Evolutionary conservation across 2,113 vertebrate species (phyloP), one percentile per base, ranked within the genome.

Genomic region (Ptilonorhynchus violaceus): DNA sequence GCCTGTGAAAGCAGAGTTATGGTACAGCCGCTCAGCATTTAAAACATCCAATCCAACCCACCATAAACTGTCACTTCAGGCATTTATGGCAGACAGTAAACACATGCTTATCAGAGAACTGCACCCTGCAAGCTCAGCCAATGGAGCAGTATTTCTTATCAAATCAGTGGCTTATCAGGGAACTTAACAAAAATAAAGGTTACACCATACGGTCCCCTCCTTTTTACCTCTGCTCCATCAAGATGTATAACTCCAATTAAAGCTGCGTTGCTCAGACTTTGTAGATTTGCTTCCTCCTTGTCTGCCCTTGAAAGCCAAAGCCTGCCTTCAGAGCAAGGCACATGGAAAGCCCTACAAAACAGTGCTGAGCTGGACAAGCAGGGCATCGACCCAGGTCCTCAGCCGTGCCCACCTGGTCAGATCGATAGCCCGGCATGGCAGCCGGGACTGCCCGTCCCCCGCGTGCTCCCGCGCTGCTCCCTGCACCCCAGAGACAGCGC

Each of bases 21-120:
- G 77, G 47, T 75, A 44, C 39, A 96, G 62, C 93, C 82, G 94
- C 79, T 94, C 95, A 85, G 89, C 73, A 68, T 88, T 84, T 86
- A 58, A 89, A 89, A 56, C 55, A 91, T 35, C 96, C 98, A 98
- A 98, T 98, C 98, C 98, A 60, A 97, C 98, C 98, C 78, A 50
- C 90, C 88, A 97, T 96, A 97, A 98, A 98, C 98, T 96, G 97
- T 98, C 98, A 98, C 98, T 98, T 92, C 96, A 97, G 98, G 98
- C 98, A 98, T 98, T 99, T 99, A 99, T 98, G 97, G 97, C 91
- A 96, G 95, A 96, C 98, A 96, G 98, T 98, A 99, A 99, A 99
- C 98, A 97, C 97, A 95, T 85, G 97, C 98, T 98, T 98, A 98
- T 99, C 98, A 93, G 63, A 41, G 78, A 98, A 98, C 98, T 97